Evolutionary conservation across 1,140 invertebrate species (phyloP).

Genomic region (Potamilus streckersoni): DNA sequence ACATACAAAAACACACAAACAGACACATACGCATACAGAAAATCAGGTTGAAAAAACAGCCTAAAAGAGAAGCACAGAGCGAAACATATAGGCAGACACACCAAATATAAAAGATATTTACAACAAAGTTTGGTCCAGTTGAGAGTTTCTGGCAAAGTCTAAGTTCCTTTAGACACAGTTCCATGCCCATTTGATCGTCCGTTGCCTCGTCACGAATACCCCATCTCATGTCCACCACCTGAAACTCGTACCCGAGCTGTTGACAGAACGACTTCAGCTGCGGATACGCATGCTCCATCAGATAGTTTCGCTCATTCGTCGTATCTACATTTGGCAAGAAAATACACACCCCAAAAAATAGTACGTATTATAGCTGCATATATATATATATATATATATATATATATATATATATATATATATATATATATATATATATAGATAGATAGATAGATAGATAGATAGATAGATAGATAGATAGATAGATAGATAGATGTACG

Average conservation of each 20-base stretch:
- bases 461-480: too few relatives aligned
- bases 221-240: conserved; percentile 83
- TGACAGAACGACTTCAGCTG: conserved; percentile 89
- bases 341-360: neutral
- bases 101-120: conserved; percentile 29
- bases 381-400: too few relatives aligned
- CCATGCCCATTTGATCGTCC: conserved; percentile 98
- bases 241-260: conserved; percentile 72
- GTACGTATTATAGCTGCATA: too few relatives aligned
- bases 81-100: neutral
- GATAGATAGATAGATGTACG: too few relatives aligned
- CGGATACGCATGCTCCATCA: conserved; percentile 98
- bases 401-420: too few relatives aligned
- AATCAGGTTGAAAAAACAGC: too few relatives aligned
- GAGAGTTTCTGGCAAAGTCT: conserved; percentile 95
- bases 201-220: conserved; percentile 91
- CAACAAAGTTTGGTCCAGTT: conserved; percentile 97
- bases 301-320: conserved; percentile 92
- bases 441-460: too few relatives aligned
- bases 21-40: too few relatives aligned
- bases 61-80: neutral
- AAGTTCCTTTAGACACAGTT: conserved; percentile 97
- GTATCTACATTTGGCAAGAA: conserved; percentile 78
- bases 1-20: too few relatives aligned
- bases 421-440: too few relatives aligned